Evolutionary conservation across 2,797 vertebrate genomes (phyloP).

Genomic region (Neostethus bicornis): DNA sequence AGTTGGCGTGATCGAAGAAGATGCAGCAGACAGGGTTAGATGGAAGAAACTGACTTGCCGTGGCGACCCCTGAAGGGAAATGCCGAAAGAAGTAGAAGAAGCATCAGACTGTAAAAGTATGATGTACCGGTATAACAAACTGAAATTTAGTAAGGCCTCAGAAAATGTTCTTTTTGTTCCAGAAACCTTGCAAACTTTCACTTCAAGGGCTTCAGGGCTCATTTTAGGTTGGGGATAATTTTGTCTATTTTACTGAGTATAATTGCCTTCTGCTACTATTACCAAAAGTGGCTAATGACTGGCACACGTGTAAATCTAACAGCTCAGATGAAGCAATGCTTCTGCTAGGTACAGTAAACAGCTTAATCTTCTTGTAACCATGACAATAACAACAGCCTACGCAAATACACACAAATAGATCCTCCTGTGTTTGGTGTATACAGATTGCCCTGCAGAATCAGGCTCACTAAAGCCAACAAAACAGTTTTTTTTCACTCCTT

Average conservation of each 20-base stretch:
- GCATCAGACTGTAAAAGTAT: no score
- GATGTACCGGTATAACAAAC: no score
- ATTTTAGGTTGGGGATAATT: slow-evolving; percentile 37
- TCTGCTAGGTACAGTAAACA: slow-evolving; percentile 38
- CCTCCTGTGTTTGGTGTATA: slow-evolving; percentile 52
- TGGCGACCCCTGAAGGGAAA: no score
- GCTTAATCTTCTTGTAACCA: slow-evolving; percentile 61
- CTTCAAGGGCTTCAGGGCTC: slow-evolving; percentile 28
- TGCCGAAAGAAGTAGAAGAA: no score
- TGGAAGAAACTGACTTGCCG: no score
- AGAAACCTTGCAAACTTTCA: no score
- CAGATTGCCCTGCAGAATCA: slow-evolving; percentile 58
- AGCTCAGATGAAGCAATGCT: slow-evolving; percentile 44
- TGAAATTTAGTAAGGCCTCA: slow-evolving; percentile 18
- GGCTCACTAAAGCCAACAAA: slow-evolving; percentile 77
- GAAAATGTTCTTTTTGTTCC: no score
- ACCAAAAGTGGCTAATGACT: slow-evolving; percentile 53
- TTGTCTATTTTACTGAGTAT: slow-evolving; percentile 40
- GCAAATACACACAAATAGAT: slow-evolving; percentile 62
- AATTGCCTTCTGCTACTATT: slow-evolving; percentile 56
- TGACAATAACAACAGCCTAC: slow-evolving; percentile 69
- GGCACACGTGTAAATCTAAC: slow-evolving; percentile 45
- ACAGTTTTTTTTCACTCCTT: slow-evolving; percentile 78
- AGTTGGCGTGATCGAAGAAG: no score
- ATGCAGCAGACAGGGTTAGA: no score